Evolutionary conservation across 2,888 invertebrate species (phyloP).

Genomic region (Gymnocheta viridis): DNA sequence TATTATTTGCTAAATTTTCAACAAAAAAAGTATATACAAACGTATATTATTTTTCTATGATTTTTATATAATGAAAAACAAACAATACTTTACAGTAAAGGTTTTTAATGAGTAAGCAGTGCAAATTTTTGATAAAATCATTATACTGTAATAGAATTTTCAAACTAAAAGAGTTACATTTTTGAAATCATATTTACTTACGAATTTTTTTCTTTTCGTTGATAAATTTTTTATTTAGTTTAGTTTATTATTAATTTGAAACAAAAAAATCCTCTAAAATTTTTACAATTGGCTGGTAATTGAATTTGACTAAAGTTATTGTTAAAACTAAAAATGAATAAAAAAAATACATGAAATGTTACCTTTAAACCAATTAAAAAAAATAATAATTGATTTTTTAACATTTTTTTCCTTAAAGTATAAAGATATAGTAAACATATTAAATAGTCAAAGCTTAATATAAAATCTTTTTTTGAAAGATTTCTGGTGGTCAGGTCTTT

Average conservation of each 20-base stretch:
- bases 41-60: conserved; percentile 5
- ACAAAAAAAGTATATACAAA: conserved; percentile 21
- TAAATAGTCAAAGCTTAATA: conserved; percentile 1
- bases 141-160: conserved; percentile 41
- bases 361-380: conserved; percentile 50
- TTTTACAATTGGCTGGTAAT: conserved; percentile 33
- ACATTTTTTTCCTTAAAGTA: conserved; percentile 62
- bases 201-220: conserved; percentile 3
- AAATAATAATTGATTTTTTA: conserved; percentile 71
- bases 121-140: conserved; percentile 78
- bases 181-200: conserved; percentile 9
- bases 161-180: not conserved
- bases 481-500: conserved; percentile 58
- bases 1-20: conserved; percentile 51
- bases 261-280: conserved; percentile 12
- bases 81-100: conserved; percentile 46
- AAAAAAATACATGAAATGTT: conserved; percentile 55
- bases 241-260: conserved; percentile 8
- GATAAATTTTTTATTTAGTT: conserved; percentile 35
- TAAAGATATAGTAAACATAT: conserved; percentile 19
- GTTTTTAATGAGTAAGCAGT: conserved; percentile 75
- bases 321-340: not conserved
- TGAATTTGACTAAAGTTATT: conserved; percentile 16
- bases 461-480: not conserved
- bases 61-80: conserved; percentile 2